Evolutionary conservation across 1,140 invertebrate genomes (phyloP).

Genomic region (Phocides pigmalion): DNA sequence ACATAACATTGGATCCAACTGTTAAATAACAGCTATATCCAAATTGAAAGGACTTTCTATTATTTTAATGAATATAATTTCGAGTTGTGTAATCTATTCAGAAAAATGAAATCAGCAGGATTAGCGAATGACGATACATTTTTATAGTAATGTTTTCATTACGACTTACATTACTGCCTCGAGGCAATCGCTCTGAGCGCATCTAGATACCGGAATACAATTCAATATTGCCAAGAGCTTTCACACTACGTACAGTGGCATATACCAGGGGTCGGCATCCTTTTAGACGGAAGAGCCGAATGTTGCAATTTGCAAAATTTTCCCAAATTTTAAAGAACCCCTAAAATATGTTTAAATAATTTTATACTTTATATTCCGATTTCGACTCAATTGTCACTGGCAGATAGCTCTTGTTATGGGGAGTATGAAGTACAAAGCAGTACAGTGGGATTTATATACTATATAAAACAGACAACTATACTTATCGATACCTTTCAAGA

Average conservation of each 20-base stretch:
- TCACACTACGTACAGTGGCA: not conserved
- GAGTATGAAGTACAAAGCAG: too few relatives aligned
- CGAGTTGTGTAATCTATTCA: conserved; percentile 13
- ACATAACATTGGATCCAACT: not conserved
- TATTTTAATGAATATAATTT: conserved; percentile 14
- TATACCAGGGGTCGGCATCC: too few relatives aligned
- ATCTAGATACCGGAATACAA: conserved; percentile 12
- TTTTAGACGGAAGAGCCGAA: too few relatives aligned
- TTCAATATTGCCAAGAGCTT: not conserved
- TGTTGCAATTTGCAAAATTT: too few relatives aligned
- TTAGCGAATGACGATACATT: conserved; percentile 4
- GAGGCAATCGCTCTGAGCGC: not conserved
- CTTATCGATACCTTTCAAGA: too few relatives aligned
- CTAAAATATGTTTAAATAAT: too few relatives aligned
- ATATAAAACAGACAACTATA: too few relatives aligned
- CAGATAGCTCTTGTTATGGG: too few relatives aligned
- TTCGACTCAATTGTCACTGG: too few relatives aligned
- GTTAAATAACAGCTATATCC: conserved; percentile 11
- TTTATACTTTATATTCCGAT: too few relatives aligned
- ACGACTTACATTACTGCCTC: not conserved
- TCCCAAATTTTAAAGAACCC: too few relatives aligned
- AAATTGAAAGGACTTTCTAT: conserved; percentile 15
- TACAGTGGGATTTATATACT: too few relatives aligned
- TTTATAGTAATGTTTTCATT: not conserved
- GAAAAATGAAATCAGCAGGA: conserved; percentile 15